Conservation (phyloP, 2,113 vertebrate genomes). For the Psittacula cyanocephala region DNA sequence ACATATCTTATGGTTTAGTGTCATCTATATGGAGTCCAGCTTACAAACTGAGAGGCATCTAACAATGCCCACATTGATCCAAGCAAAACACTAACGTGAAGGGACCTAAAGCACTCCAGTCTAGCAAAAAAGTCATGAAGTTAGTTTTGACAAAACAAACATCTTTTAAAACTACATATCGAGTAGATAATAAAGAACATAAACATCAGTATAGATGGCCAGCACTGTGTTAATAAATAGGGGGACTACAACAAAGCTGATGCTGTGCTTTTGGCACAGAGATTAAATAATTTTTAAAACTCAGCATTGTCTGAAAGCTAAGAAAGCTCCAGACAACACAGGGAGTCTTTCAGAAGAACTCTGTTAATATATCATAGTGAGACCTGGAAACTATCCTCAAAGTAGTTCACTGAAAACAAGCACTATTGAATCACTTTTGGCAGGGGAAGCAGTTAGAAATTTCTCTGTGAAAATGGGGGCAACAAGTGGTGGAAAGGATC, state of each 20-base stretch:
- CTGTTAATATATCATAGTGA: background rate
- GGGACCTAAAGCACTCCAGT: rapidly evolving
- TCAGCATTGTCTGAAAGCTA: background rate
- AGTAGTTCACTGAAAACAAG: background rate
- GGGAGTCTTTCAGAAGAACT: background rate
- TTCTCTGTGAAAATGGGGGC: background rate
- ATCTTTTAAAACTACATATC: background rate
- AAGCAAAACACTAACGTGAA: background rate
- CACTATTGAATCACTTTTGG: background rate
- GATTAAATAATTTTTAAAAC: background rate
- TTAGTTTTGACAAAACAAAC: background rate
- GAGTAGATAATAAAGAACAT: background rate
- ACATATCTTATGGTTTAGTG: background rate
- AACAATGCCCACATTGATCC: background rate
- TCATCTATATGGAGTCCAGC: background rate
- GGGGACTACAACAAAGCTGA: background rate
- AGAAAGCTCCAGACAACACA: background rate
- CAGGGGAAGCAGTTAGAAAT: background rate
- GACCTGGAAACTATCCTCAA: background rate
- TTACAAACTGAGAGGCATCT: background rate
- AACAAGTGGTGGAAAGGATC: background rate
- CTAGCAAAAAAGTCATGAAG: background rate
- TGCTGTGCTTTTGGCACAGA: background rate
- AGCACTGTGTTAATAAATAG: background rate
- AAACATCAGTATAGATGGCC: background rate